Evolutionary conservation across 2,888 invertebrate species (phyloP), one percentile per base, ranked within the genome.

Genomic region (Entomobrya proxima): DNA sequence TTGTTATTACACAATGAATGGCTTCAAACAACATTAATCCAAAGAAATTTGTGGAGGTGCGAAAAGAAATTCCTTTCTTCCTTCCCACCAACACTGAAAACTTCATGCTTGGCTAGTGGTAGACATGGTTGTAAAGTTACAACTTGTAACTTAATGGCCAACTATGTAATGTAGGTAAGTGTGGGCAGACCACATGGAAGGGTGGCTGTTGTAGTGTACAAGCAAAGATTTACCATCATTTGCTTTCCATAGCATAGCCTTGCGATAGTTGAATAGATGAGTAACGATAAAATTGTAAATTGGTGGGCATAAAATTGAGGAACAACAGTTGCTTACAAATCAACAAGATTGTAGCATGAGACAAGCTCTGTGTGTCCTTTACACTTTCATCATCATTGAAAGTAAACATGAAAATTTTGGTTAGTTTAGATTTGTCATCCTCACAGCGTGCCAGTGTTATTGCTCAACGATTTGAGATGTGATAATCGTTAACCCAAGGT

Each of bases 401-500:
- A 64, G 47, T 32, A 76, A 55, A 37, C 35, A 35, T n/a, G n/a
- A 64, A 64, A 9, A 52, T 18, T 35, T 21, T 64, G 35, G 21
- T 37, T 64, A 64, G 27, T 64, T 64, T 21, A 35, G 55, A 18
- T 27, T 18, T 52, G 6, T 18, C 55, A 55, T 75, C 75, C 7
- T 3, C 75, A 47, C 5, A 11, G 21, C n/a, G 37, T 2, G 40
- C 35, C 5, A 35, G 18, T 27, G 18, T 50, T 11, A 37, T 37
- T 64, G 64, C 21, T 27, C 21, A 64, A 37, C 37, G 2, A 37
- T 37, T 13, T 21, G 35, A 13, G 9, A 61, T 37, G 75, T 82
- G 81, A 74, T 82, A 82, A 82, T 74, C 47, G 47, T 35, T 61
- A 24, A 47, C 61, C 40, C 81, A 82, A 82, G 81, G 81, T 15